Conservation (phyloP, 2,113 vertebrate species). For the Macquaria ambigua region DNA sequence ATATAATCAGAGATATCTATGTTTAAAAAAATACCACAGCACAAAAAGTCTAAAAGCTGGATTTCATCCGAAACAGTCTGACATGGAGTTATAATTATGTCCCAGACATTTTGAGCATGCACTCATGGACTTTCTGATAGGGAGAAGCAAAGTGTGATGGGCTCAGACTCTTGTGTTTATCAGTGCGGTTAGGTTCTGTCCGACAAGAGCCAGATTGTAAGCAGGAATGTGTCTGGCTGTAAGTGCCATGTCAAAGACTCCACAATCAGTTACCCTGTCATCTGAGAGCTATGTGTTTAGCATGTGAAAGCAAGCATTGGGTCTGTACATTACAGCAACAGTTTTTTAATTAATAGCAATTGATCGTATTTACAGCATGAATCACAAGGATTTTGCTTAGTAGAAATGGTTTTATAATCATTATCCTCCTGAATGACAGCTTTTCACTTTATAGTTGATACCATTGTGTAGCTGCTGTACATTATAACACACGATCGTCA, state of each 20-base stretch:
- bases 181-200: constrained; percentile 59
- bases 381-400: background rate
- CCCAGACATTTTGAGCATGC: constrained; percentile 44
- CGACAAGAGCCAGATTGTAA: constrained; percentile 73
- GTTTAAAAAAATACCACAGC: constrained; percentile 1
- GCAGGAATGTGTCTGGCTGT: constrained; percentile 73
- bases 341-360: constrained; percentile 14
- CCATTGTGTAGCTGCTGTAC: background rate
- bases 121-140: constrained; percentile 53
- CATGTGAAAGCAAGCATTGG: background rate
- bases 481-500: background rate
- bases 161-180: constrained; percentile 70
- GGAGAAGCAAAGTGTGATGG: constrained; percentile 60
- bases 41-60: background rate
- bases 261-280: constrained; percentile 59
- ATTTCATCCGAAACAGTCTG: background rate
- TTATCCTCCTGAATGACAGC: background rate
- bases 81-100: constrained; percentile 38
- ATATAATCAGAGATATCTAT: background rate
- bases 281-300: constrained; percentile 51
- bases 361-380: background rate
- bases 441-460: background rate
- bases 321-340: background rate
- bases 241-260: constrained; percentile 55
- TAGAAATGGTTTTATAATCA: background rate